A percentile compares a stretch with the other conserved stretches of the same genome.
These are phyloP conservation scores for Malthinus flaveolus DNA, from an alignment of 2,888 invertebrate species.

Conservation along the genomic window DNA sequence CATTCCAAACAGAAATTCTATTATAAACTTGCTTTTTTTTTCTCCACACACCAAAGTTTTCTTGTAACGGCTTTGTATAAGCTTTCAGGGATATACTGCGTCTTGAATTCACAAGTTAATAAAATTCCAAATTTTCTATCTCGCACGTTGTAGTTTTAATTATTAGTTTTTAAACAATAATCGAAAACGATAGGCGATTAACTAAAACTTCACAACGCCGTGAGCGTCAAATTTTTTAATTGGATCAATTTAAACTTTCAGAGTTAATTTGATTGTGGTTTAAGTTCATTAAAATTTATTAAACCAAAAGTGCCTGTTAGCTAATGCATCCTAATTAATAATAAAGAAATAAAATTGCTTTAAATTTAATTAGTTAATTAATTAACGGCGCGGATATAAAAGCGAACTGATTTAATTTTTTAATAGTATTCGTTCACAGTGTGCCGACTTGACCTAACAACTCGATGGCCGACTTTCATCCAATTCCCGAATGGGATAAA, in stretches of 20 bases:
- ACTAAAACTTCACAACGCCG: too few species aligned
- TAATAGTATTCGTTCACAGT: background rate
- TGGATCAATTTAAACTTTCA: slow-evolving; percentile 25
- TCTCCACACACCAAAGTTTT: slow-evolving; percentile 5
- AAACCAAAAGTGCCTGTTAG: slow-evolving; percentile 24
- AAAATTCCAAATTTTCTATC: background rate
- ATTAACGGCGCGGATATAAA: slow-evolving; percentile 10
- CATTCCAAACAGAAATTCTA: slow-evolving; percentile 14
- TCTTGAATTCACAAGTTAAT: background rate
- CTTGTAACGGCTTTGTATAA: slow-evolving; percentile 18
- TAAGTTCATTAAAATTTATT: slow-evolving; percentile 23
- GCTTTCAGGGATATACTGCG: slow-evolving; percentile 19
- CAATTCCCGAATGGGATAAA: slow-evolving; percentile 47
- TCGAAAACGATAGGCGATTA: too few species aligned
- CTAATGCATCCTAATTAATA: slow-evolving; percentile 26
- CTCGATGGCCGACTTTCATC: slow-evolving; percentile 45
- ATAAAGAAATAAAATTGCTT: slow-evolving; percentile 22
- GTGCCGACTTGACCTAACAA: background rate
- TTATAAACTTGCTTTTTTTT: slow-evolving; percentile 10
- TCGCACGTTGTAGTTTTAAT: too few species aligned
- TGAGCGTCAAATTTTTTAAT: too few species aligned
- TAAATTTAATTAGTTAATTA: background rate
- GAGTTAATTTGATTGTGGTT: slow-evolving; percentile 25
- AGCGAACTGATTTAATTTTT: slow-evolving; percentile 15
- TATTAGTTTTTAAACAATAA: too few species aligned